Base-by-base conservation (phyloP, 2,888 invertebrate genomes). In the Pachliopta kotzebuea region DNA sequence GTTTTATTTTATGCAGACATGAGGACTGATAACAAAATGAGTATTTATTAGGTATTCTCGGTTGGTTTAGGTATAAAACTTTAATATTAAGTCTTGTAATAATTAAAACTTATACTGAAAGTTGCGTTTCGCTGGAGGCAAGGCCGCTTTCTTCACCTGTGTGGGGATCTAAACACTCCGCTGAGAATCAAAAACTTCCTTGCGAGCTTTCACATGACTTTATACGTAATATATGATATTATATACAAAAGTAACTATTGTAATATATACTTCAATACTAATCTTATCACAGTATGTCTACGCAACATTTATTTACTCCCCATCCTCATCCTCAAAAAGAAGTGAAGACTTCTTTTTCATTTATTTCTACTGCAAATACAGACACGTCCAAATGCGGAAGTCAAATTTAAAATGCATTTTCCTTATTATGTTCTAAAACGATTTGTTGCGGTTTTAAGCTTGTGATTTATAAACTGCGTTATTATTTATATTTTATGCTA, bases 91-190 rank as follows among this genome's bases (percentile, higher is more conserved):
- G n/a, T 45, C n/a, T 45, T n/a, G 26, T 53, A 45, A 24, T 7
- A 20, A 55, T 57, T 57, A 45, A 42, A 57, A 58, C 52, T 26
- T 53, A 53, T 29, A 54, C 52, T 53, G 63, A 45, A 63, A 58
- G 45, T 29, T 0, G 53, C 21, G 23, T 55, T 45, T 31, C 55
- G 55, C 31, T 59, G 24, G 42, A 55, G 18, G 50, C 20, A 17
- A 55, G 18, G n/a, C 23, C 21, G 20, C 24, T 20, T 24, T 18
- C n/a, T 29, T 21, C 9, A 24, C 2, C 37, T 52, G 42, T n/a
- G 57, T 31, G 56, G 52, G 62, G 56, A 62, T 57, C 57, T 52
- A 26, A 37, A 20, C 42, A 62, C 52, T 37, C 52, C 20, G 37
- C 37, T 17, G 17, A 14, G 8, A 53, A 56, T 50, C 21, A 20